phyloP scores from a whole-genome alignment of 2,888 invertebrate genomes.

The Hedychridium roseum region DNA sequence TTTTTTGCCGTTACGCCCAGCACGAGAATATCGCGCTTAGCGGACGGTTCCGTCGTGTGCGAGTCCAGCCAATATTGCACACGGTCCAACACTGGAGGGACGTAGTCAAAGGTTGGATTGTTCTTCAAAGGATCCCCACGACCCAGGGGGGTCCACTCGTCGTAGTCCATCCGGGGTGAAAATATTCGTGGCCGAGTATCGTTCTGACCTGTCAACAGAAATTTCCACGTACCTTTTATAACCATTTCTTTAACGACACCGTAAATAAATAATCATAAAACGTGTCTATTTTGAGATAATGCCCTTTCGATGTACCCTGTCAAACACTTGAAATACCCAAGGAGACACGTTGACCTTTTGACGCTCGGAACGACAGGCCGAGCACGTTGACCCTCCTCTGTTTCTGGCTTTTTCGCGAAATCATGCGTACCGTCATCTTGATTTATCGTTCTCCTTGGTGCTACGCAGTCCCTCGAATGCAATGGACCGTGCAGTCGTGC shows the following conservation, averaged over 20 bases:
- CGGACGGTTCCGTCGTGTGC: constrained; percentile 68
- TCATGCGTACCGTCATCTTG: constrained; percentile 1
- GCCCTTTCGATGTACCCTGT: too few relatives aligned
- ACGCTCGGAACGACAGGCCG: too few relatives aligned
- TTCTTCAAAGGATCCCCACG: constrained; percentile 83
- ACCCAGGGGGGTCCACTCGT: constrained; percentile 86
- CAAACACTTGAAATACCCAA: too few relatives aligned
- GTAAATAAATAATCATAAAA: too few relatives aligned
- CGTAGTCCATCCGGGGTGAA: constrained; percentile 82
- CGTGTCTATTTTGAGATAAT: too few relatives aligned
- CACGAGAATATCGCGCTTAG: constrained; percentile 75
- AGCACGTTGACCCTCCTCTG: too few relatives aligned
- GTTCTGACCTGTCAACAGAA: constrained; percentile 38
- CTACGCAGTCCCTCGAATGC: constrained; percentile 14
- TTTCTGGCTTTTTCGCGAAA: background rate
- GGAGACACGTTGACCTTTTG: too few relatives aligned
- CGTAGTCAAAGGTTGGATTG: constrained; percentile 86
- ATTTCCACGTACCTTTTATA: too few relatives aligned
- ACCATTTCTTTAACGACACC: too few relatives aligned
- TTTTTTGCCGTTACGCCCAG: constrained; percentile 76
- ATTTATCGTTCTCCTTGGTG: constrained; percentile 26
- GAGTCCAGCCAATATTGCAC: constrained; percentile 84
- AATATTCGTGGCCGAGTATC: constrained; percentile 64
- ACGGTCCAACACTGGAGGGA: constrained; percentile 80
- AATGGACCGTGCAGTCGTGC: too few relatives aligned